Evolutionary conservation across 2,888 invertebrate species (phyloP).

Genomic region (Pheosia gnoma): DNA sequence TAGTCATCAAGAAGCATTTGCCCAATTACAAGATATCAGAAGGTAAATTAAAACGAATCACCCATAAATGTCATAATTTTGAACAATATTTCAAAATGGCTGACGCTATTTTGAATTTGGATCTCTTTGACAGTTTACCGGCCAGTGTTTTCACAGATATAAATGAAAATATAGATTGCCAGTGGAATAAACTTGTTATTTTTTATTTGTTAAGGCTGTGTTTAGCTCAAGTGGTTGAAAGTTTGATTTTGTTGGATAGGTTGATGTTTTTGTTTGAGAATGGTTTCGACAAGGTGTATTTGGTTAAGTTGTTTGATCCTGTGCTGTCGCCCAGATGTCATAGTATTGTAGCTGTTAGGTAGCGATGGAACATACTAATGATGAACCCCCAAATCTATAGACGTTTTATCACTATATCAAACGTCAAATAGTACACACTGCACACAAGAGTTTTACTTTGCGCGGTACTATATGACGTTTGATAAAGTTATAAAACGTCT

Average conservation of each 20-base stretch:
- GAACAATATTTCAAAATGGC: slow-evolving; percentile 88
- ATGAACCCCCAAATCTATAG: too few species aligned
- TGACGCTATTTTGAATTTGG: slow-evolving; percentile 84
- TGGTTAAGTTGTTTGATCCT: slow-evolving; percentile 93
- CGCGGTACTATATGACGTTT: too few species aligned
- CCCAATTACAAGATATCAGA: slow-evolving; percentile 56
- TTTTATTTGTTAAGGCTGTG: slow-evolving; percentile 91
- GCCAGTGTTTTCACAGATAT: slow-evolving; percentile 49
- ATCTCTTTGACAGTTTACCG: slow-evolving; percentile 68
- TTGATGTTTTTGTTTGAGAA: slow-evolving; percentile 89
- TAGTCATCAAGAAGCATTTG: slow-evolving; percentile 60
- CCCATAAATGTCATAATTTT: slow-evolving; percentile 86
- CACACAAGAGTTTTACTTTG: too few species aligned
- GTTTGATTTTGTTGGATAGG: slow-evolving; percentile 92
- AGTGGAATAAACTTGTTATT: slow-evolving; percentile 85
- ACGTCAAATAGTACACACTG: too few species aligned
- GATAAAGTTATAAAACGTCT: too few species aligned
- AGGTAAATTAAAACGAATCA: slow-evolving; percentile 85
- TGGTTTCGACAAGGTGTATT: slow-evolving; percentile 77
- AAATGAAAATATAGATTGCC: slow-evolving; percentile 47
- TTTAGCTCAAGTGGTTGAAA: slow-evolving; percentile 92
- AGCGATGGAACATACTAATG: slow-evolving; percentile 7
- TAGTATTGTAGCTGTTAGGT: slow-evolving; percentile 87
- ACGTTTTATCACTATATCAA: too few species aligned
- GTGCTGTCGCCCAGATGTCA: slow-evolving; percentile 93